These are phyloP conservation scores for Tetrapedia diversipes DNA, from an alignment of 2,888 invertebrate species.

Conservation along the genomic window DNA sequence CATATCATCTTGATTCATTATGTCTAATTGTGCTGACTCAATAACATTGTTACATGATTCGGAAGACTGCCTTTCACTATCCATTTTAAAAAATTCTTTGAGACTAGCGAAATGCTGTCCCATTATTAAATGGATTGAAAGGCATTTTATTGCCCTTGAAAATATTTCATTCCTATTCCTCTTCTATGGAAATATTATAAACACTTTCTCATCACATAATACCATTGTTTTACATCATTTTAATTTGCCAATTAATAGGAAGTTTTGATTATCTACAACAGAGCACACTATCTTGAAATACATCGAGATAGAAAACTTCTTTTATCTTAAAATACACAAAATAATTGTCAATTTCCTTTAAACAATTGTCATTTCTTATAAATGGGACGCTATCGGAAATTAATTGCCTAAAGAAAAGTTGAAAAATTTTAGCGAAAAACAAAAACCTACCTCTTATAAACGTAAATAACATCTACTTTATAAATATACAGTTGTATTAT, in stretches of 20 bases:
- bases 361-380: not conserved
- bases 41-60: conserved; percentile 73
- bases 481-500: not conserved
- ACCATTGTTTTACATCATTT: conserved; percentile 22
- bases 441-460: not conserved
- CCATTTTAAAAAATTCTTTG: conserved; percentile 81
- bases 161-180: conserved; percentile 41
- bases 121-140: conserved; percentile 78
- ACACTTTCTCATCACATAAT: conserved; percentile 16
- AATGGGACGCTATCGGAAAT: not conserved
- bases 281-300: conserved; percentile 1
- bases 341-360: not conserved
- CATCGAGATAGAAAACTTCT: not conserved
- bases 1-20: conserved; percentile 70
- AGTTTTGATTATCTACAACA: conserved; percentile 36
- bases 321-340: not conserved
- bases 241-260: conserved; percentile 13
- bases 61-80: conserved; percentile 72
- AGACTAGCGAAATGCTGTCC: conserved; percentile 83
- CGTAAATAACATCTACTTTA: not conserved
- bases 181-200: conserved; percentile 28
- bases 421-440: conserved; percentile 2
- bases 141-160: conserved; percentile 76
- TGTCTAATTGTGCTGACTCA: conserved; percentile 67
- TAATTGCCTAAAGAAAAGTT: not conserved